Base-by-base conservation (phyloP, 2,113 vertebrate species). In the Mastomys natalensis region DNA sequence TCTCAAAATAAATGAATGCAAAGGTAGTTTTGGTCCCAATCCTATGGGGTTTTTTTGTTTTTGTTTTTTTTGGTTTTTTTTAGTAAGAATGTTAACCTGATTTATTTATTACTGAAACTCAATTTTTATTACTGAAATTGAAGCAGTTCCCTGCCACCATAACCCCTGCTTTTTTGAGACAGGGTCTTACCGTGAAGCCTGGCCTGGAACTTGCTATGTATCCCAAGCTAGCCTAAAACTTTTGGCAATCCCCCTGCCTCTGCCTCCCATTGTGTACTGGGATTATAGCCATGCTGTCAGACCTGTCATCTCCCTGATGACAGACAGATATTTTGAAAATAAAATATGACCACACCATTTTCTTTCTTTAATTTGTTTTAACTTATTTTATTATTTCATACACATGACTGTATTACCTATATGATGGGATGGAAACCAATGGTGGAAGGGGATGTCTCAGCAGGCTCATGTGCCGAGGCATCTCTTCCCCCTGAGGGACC, bases 301-400 rank as follows among this genome's bases (percentile, higher is more conserved):
- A 45, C 64, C 45, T 26, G 9, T 12, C 34, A 43, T n/a, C 77
- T 29, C 40, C 31, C 21, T 55, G 74, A 45, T 55, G 64, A 53
- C 55, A 87, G 64, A 92, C 58, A 93, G 80, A 87, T 17, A n/a
- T 73, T 92, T 92, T 81, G 74, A 97, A 95, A 94, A 90, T 92
- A 88, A 86, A 89, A 74, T 86, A 81, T 62, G 31, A 31, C 53
- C 64, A 70, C 53, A 85, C 80, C n/a, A 80, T 96, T 92, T 96
- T 96, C 68, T 58, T 40, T 58, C 53, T 60, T 60, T 40, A n/a
- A 40, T 5, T 12, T 19, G n/a, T 37, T 34, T 53, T 37, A 19
- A 9, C 9, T n/a, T n/a, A 40, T n/a, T 58, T 82, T 21, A 26
- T 24, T 81, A n/a, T 58, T 58, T n/a, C 22, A 24, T 5, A 58